Evolutionary conservation across 2,797 vertebrate genomes (phyloP).

Genomic region (Agapornis canus): DNA sequence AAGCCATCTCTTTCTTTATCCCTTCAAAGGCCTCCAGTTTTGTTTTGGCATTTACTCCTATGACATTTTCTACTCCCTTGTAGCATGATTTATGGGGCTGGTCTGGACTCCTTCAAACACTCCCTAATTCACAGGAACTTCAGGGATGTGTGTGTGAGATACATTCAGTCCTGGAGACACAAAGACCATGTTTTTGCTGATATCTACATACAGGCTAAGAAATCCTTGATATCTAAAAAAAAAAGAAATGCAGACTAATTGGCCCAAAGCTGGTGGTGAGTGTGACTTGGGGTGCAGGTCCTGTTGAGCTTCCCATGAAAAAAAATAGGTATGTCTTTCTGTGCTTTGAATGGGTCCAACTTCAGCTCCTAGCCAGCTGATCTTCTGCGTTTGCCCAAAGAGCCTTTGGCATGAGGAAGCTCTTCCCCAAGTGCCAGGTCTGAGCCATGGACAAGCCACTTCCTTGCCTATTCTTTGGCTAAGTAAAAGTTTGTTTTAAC

Average conservation of each 20-base stretch:
- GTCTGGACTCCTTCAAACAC: neutral
- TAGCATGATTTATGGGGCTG: neutral
- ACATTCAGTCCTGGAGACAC: neutral
- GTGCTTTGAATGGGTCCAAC: neutral
- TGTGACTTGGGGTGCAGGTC: rapidly evolving
- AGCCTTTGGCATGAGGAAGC: neutral
- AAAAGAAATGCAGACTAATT: neutral
- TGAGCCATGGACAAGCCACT: neutral
- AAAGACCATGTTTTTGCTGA: neutral
- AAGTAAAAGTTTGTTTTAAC: neutral
- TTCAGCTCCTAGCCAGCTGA: neutral
- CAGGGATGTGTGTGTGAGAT: neutral
- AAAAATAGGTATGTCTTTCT: neutral
- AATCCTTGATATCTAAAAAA: neutral
- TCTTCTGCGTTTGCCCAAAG: neutral
- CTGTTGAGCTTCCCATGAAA: neutral
- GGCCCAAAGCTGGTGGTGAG: neutral
- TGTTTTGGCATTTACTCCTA: neutral
- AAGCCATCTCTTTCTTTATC: neutral
- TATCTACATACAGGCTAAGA: neutral
- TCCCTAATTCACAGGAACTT: neutral
- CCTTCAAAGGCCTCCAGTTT: neutral
- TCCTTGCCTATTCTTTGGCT: neutral
- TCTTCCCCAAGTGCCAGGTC: neutral
- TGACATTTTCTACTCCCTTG: neutral